A percentile compares a stretch with the other conserved stretches of the same genome.
Conservation (phyloP, 2,797 vertebrate species). For the Steatocranus sp. region DNA sequence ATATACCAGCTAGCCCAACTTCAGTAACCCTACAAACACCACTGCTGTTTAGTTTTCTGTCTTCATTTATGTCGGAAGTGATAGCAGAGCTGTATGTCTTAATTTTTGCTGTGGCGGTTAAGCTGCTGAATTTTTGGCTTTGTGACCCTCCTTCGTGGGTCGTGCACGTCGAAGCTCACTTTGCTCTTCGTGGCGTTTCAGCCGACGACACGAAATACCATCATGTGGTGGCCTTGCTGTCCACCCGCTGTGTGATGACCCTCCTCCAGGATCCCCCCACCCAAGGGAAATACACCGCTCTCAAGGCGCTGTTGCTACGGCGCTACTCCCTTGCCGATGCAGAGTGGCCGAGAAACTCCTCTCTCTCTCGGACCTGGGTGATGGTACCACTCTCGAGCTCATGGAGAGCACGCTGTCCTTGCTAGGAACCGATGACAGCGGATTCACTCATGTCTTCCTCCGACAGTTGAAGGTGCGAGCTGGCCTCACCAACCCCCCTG, state of each 20-base stretch:
- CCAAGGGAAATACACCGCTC: neutral
- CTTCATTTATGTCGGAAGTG: neutral
- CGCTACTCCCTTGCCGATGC: neutral
- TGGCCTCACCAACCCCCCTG: no score
- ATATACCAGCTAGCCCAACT: neutral
- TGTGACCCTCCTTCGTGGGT: neutral
- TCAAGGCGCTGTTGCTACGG: neutral
- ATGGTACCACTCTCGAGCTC: neutral
- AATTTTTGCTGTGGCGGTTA: neutral
- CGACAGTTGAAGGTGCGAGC: no score
- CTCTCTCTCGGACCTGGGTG: neutral
- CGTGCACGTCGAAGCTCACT: fast-evolving
- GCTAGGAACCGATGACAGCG: neutral
- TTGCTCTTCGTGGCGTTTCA: neutral
- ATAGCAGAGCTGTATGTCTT: neutral
- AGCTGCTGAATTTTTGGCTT: neutral
- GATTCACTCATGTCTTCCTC: no score
- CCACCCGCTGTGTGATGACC: neutral
- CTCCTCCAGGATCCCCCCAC: neutral
- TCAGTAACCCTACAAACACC: neutral
- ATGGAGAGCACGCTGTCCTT: neutral
- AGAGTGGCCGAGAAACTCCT: neutral
- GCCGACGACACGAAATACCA: neutral
- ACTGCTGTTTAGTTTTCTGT: neutral
- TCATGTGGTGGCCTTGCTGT: neutral